These are phyloP conservation scores for Eublepharis macularius DNA, from an alignment of 2,113 vertebrate genomes.

Conservation along the genomic window DNA sequence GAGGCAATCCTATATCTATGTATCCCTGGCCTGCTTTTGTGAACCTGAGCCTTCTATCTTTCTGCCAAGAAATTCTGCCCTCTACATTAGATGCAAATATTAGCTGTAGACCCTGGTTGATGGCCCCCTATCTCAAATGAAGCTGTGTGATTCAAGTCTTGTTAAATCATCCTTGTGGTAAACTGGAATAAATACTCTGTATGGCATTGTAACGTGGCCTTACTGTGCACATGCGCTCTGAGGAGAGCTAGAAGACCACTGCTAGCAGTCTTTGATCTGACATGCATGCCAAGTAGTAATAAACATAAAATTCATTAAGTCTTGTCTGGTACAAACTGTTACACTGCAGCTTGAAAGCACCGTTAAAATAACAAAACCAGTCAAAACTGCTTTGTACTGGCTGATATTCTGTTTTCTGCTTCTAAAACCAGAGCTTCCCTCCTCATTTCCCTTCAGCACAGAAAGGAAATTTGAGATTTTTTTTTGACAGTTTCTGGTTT, in stretches of 20 bases:
- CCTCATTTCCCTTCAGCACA: neutral
- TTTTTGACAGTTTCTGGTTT: too few species aligned
- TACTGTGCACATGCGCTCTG: neutral
- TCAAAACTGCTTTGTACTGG: neutral
- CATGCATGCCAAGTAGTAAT: neutral
- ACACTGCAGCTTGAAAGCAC: neutral
- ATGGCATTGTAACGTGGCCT: neutral
- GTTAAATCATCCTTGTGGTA: too few species aligned
- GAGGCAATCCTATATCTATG: neutral
- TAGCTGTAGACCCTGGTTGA: neutral
- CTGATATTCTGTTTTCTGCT: neutral
- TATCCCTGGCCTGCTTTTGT: neutral
- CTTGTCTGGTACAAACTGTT: neutral
- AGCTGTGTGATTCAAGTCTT: neutral
- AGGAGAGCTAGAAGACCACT: neutral
- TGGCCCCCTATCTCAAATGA: neutral
- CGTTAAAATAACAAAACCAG: neutral
- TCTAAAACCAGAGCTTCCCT: neutral
- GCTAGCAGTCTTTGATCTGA: neutral
- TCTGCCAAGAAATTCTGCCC: too few species aligned
- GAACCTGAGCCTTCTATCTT: too few species aligned
- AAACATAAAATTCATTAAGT: slow-evolving; percentile 9
- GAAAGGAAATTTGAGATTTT: slow-evolving; percentile 5
- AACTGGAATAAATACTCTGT: too few species aligned
- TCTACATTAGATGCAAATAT: neutral